A percentile compares a stretch with the other conserved stretches of the same genome.
Evolutionary conservation across 2,113 vertebrate species (phyloP).

Genomic region (Aplodontia rufa): DNA sequence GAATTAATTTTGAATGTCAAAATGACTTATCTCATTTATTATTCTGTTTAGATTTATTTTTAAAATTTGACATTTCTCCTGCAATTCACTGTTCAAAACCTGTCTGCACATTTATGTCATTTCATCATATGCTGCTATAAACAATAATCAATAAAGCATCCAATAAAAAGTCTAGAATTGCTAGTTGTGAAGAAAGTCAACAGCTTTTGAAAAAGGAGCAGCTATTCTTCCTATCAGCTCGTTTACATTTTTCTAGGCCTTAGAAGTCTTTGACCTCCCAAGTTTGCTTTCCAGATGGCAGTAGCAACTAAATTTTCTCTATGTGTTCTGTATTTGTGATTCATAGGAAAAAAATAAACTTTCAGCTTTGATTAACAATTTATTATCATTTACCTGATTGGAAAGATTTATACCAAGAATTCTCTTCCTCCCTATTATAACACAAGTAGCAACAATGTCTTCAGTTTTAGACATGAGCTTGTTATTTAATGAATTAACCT

Average conservation of each 20-base stretch:
- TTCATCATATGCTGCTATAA: slow-evolving; percentile 55
- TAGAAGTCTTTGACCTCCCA: slow-evolving; percentile 72
- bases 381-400: slow-evolving; percentile 69
- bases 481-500: not conserved
- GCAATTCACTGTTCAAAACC: slow-evolving; percentile 57
- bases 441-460: slow-evolving; percentile 64
- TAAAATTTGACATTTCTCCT: slow-evolving; percentile 66
- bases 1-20: slow-evolving; percentile 19
- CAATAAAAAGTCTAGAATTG: slow-evolving; percentile 58
- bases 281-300: slow-evolving; percentile 74
- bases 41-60: slow-evolving; percentile 66
- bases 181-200: slow-evolving; percentile 70
- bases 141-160: slow-evolving; percentile 71
- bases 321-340: slow-evolving; percentile 70
- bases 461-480: slow-evolving; percentile 26
- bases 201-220: slow-evolving; percentile 70
- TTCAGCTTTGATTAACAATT: slow-evolving; percentile 60
- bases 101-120: slow-evolving; percentile 52
- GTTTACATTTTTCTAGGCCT: slow-evolving; percentile 71
- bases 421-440: slow-evolving; percentile 21
- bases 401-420: slow-evolving; percentile 61
- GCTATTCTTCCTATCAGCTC: slow-evolving; percentile 55
- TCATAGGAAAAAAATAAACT: slow-evolving; percentile 50
- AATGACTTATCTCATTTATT: slow-evolving; percentile 61
- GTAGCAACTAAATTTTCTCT: slow-evolving; percentile 72